Percentiles rank a stretch among this genome's conserved stretches.
Evolutionary conservation across 35 echinoderm and acorn worm genomes (phyloP).

Genomic region (Patiria miniata): DNA sequence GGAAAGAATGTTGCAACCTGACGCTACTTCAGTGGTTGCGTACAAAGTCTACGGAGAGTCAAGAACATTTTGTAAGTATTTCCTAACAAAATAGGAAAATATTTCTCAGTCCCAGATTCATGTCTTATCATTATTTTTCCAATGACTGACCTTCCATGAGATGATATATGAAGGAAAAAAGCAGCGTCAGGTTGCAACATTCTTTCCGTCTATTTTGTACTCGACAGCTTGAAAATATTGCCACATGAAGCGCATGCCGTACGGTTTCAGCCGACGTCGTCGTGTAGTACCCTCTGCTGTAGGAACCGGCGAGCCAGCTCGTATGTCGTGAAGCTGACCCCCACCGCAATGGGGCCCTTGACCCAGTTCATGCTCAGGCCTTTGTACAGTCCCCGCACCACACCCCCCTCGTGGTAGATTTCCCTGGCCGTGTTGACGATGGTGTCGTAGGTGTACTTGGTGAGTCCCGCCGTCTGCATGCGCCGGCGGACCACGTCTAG

Average conservation of each 20-base stretch:
- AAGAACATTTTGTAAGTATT: no score
- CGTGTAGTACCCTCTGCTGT: not conserved
- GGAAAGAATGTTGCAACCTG: no score
- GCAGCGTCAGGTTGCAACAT: no score
- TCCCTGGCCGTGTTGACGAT: slow-evolving; percentile 75
- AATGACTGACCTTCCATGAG: no score
- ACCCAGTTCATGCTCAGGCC: slow-evolving; percentile 99
- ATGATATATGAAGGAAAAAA: no score
- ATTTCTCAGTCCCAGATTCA: no score
- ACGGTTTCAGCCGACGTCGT: not conserved
- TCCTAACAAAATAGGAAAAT: no score
- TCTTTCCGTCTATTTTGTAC: no score
- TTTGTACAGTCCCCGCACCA: slow-evolving; percentile 91
- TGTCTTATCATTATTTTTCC: no score
- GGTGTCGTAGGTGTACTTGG: slow-evolving; percentile 85
- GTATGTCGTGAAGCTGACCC: slow-evolving; percentile 94
- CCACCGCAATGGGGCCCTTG: slow-evolving; percentile 95
- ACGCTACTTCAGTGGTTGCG: no score
- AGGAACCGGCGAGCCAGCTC: slow-evolving; percentile 62
- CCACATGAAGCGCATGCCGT: not conserved
- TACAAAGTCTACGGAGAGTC: no score
- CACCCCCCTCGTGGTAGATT: slow-evolving; percentile 71
- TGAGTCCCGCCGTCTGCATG: slow-evolving; percentile 98
- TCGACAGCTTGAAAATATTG: no score
- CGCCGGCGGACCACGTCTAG: slow-evolving; percentile 88